Evolutionary conservation across 2,888 invertebrate genomes (phyloP), one percentile per base, ranked within the genome.

Genomic region (Muschampia plurimacula): DNA sequence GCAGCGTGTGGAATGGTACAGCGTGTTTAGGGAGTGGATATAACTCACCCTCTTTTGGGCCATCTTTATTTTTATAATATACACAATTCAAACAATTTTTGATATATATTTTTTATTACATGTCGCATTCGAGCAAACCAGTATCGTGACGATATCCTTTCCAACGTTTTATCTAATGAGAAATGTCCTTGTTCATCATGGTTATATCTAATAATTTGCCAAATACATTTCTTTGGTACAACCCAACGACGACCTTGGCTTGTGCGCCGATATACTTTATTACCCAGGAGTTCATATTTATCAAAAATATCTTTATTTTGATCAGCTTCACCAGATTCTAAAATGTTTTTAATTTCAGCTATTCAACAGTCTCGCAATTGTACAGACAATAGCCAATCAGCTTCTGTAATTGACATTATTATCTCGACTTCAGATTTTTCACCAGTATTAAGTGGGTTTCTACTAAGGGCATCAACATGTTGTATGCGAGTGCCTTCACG

Each of bases 51-150:
- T 77, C 76, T 2, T 52, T 9, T 57, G 73, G 69, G 39, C 66
- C 78, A 67, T 73, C 77, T 15, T 76, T 64, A 36, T 75, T 52
- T 28, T 74, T 72, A 9, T 13, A 22, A 55, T 15, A 75, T 2
- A 65, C 73, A 52, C 73, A 74, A 41, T 68, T 52, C 44, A 75
- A 62, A n/a, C 75, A 75, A 4, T 65, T 55, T 0, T 73, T 76
- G 10, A 90, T 83, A 74, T 90, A 87, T 67, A n/a, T 83, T 79
- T 49, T 82, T 79, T 1, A 88, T 83, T 63, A 84, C 87, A 0
- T 77, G 67, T 59, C 80, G 79, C 86, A 89, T 87, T 3, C 80
- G 75, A 0, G 82, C 80, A 69, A 90, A 89, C 86, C 87, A 90
- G 77, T 87, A 91, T 69, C 46, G 78, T 78, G 9, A 89, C 75